Evolutionary conservation across 1,140 invertebrate genomes (phyloP).

Genomic region (Helicoverpa zea): DNA sequence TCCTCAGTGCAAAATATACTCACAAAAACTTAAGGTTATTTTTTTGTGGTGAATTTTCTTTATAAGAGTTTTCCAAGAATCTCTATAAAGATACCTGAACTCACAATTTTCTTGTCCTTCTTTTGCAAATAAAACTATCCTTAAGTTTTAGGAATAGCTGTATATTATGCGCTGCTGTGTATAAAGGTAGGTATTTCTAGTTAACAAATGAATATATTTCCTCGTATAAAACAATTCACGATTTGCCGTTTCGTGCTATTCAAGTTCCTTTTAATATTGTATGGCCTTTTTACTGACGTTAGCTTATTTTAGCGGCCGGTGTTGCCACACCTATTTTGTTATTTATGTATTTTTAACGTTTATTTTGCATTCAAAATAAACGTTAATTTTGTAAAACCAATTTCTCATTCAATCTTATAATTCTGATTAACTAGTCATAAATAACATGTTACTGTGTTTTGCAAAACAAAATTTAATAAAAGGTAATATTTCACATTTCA

Average conservation of each 20-base stretch:
- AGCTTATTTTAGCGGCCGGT: not conserved
- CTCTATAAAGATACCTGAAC: too few relatives aligned
- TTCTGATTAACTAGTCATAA: not conserved
- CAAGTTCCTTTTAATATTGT: not conserved
- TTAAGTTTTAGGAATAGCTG: too few relatives aligned
- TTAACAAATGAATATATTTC: not conserved
- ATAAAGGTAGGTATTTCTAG: not conserved
- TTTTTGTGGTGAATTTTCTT: too few relatives aligned
- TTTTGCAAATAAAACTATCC: too few relatives aligned
- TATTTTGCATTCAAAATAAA: slow-evolving; percentile 14
- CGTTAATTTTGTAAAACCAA: slow-evolving; percentile 7
- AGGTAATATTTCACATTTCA: not conserved
- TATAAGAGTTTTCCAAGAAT: too few relatives aligned
- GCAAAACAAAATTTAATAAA: not conserved
- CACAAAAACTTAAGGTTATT: too few relatives aligned
- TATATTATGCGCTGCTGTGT: too few relatives aligned
- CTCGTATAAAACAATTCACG: not conserved
- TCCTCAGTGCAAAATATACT: too few relatives aligned
- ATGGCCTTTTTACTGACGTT: not conserved
- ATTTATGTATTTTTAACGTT: slow-evolving; percentile 37
- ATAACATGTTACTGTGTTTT: not conserved
- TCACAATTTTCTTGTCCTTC: too few relatives aligned
- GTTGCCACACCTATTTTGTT: slow-evolving; percentile 19
- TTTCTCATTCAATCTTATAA: slow-evolving; percentile 21
- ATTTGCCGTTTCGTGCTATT: not conserved